Evolutionary conservation across 2,797 vertebrate species (phyloP), one percentile per base, ranked within the genome.

Genomic region (Austrolebias charrua): DNA sequence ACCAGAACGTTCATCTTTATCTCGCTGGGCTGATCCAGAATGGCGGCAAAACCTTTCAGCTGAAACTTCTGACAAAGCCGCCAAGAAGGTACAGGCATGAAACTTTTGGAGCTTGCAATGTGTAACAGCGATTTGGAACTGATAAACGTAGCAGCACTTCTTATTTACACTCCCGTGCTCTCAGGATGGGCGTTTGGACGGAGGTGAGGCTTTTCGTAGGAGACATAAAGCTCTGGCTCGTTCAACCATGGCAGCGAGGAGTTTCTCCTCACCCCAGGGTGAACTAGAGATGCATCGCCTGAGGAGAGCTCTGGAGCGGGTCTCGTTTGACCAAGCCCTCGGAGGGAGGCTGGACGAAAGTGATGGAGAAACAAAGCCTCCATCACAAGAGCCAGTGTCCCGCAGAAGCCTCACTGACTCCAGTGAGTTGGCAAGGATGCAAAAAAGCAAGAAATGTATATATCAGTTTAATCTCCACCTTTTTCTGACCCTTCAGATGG

Each of bases 201-300:
- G 90, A 49, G 61, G 71, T 0, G 95, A 96, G 56, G 94, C 94
- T 50, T 81, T 92, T 75, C 79, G 63, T 0, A 83, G 56, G 53
- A 92, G 78, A 66, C 95, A 93, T 66, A 95, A 91, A 79, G 88
- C 45, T 0, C 60, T 95, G 65, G 93, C 92, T 1, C 92, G 93
- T 4, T 91, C 91, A 0, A 94, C 95, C 62, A 92, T 98, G 88
- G 92, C 94, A 0, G 92, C 94, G 0, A 91, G 96, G 74, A 98
- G 98, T 67, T 97, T 98, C 82, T 99, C 98, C 0, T 96, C 98
- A 0, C 97, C 97, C 0, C 95, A 96, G 0, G 95, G 96, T 0
- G 94, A 91, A 76, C 82, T 95, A 86, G 96, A 97, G 85, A 92
- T 94, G 83, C 93, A 93, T 65, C 91, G 91, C 10, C 88, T 96